These are phyloP conservation scores for Folsomia candida DNA, from an alignment of 2,888 invertebrate genomes.

Conservation along the genomic window DNA sequence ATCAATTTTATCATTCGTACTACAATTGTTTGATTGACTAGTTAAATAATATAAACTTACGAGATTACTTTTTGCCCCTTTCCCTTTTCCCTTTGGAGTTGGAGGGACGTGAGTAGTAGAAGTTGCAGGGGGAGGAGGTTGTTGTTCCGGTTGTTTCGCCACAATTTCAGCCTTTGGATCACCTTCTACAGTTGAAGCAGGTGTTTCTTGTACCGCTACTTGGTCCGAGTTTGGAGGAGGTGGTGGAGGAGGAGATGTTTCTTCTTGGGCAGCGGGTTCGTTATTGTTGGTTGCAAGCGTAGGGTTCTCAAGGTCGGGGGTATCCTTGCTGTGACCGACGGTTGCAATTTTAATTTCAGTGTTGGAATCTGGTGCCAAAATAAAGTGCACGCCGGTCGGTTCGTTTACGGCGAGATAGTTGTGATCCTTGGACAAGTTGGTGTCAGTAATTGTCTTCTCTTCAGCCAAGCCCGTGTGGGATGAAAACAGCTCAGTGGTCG, in stretches of 20 bases:
- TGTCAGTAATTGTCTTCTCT: constrained; percentile 23
- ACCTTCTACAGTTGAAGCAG: background rate
- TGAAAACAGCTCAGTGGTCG: constrained; percentile 3
- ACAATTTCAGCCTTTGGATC: background rate
- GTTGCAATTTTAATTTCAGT: constrained; percentile 19
- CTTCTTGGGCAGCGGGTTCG: background rate
- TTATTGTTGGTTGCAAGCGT: background rate
- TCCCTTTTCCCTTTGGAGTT: too few species aligned
- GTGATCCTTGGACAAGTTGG: constrained; percentile 26
- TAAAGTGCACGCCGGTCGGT: constrained; percentile 28
- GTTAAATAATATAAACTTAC: too few species aligned
- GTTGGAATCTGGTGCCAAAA: constrained; percentile 26
- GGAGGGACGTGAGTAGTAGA: too few species aligned
- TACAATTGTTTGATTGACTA: too few species aligned
- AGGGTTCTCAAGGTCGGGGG: background rate
- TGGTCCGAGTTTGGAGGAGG: background rate
- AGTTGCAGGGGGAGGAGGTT: too few species aligned
- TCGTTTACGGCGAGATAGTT: constrained; percentile 31
- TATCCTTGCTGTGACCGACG: constrained; percentile 13
- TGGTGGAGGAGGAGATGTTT: background rate
- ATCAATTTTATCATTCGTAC: too few species aligned
- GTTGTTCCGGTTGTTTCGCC: background rate
- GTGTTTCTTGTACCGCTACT: background rate
- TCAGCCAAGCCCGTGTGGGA: background rate
- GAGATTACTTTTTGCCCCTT: too few species aligned